Conservation (phyloP, 1,140 invertebrate genomes). For the Geopemphigus sp. region DNA sequence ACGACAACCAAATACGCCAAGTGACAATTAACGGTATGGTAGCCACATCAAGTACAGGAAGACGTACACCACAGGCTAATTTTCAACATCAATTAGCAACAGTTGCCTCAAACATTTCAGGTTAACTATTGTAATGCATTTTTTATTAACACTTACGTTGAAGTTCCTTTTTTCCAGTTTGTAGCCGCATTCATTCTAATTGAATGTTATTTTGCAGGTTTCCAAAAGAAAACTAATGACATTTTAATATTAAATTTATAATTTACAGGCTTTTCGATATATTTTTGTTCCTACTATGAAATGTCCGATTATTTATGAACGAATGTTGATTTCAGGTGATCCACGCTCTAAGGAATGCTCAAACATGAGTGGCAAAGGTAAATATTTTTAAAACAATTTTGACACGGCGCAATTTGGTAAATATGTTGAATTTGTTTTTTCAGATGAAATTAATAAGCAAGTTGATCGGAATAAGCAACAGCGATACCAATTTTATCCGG, state of each 20-base stretch:
- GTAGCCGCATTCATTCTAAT: slow-evolving; percentile 19
- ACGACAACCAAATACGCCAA: slow-evolving; percentile 42
- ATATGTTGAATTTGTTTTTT: neutral
- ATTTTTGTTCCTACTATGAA: neutral
- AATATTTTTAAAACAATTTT: neutral
- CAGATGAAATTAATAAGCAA: slow-evolving; percentile 37
- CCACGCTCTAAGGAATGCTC: slow-evolving; percentile 23
- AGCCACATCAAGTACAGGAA: slow-evolving; percentile 27
- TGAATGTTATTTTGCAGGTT: slow-evolving; percentile 25
- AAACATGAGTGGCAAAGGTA: slow-evolving; percentile 25
- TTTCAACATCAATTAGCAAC: slow-evolving; percentile 43
- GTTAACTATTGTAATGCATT: slow-evolving; percentile 42
- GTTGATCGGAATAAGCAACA: slow-evolving; percentile 36
- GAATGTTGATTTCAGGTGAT: slow-evolving; percentile 35
- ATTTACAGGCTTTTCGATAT: slow-evolving; percentile 6
- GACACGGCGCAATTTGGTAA: neutral
- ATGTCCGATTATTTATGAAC: neutral
- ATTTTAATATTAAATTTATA: slow-evolving; percentile 3
- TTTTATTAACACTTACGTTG: slow-evolving; percentile 20
- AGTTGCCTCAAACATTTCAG: slow-evolving; percentile 44
- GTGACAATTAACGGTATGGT: slow-evolving; percentile 46
- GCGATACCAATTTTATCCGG: slow-evolving; percentile 39
- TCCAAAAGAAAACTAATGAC: slow-evolving; percentile 17
- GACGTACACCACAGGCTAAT: slow-evolving; percentile 43
- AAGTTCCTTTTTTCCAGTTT: slow-evolving; percentile 34